Evolutionary conservation across 2,113 vertebrate species (phyloP).

Genomic region (Ptilorrhoa leucosticta): DNA sequence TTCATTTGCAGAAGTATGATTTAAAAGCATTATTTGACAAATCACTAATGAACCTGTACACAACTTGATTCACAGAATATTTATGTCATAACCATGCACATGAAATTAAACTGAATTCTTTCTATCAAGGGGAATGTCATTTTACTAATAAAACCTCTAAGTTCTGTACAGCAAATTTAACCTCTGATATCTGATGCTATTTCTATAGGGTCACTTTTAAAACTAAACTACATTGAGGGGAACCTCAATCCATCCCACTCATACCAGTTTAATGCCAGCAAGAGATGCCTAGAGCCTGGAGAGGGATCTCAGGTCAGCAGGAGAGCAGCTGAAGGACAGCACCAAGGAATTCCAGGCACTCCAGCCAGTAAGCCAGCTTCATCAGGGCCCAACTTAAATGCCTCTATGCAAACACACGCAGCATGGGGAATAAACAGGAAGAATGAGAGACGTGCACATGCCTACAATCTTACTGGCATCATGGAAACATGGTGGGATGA

Average conservation of each 20-base stretch:
- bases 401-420: neutral
- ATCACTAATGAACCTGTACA: neutral
- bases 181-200: neutral
- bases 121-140: neutral
- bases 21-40: neutral
- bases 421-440: neutral
- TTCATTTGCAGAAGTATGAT: neutral
- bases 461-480: neutral
- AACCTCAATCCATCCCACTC: neutral
- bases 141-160: neutral
- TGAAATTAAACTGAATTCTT: neutral
- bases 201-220: neutral
- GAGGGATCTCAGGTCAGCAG: neutral
- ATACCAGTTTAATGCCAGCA: neutral
- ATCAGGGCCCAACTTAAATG: neutral
- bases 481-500: neutral
- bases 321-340: neutral
- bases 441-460: neutral
- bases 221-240: neutral
- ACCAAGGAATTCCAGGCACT: neutral
- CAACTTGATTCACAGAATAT: neutral
- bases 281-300: neutral
- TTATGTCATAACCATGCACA: neutral
- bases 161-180: neutral
- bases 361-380: neutral